phyloP scores from a whole-genome alignment of 2,113 vertebrate species.

The Mirza zaza region DNA sequence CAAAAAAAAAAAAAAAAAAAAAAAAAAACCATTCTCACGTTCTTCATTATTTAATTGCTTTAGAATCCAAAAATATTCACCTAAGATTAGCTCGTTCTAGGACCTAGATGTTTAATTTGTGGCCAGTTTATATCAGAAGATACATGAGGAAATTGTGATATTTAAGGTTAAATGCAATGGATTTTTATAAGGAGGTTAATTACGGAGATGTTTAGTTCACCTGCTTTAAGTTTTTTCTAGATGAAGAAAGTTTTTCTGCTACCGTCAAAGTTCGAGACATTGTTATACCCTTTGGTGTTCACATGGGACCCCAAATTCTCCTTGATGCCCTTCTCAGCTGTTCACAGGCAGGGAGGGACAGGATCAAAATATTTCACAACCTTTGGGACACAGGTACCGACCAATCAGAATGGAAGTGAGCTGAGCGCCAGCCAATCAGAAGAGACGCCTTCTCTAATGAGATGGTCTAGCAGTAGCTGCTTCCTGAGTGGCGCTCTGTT shows the following conservation, averaged over 20 bases:
- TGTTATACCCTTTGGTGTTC: not conserved
- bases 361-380: not conserved
- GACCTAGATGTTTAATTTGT: not conserved
- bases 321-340: not conserved
- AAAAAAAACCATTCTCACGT: not conserved
- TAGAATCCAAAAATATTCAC: not conserved
- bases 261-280: not conserved
- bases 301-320: not conserved
- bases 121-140: not conserved
- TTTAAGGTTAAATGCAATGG: not conserved
- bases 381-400: too few species aligned
- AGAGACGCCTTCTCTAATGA: accelerated
- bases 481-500: not conserved
- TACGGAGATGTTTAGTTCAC: not conserved
- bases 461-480: not conserved
- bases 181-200: not conserved
- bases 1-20: not conserved
- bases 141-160: not conserved
- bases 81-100: not conserved
- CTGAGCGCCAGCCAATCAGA: not conserved
- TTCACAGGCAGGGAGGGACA: not conserved
- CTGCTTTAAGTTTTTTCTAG: not conserved
- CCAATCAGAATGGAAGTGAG: not conserved
- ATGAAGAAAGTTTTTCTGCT: not conserved
- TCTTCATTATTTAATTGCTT: not conserved